Base-by-base conservation (phyloP, 2,113 vertebrate species). In the Hyla sarda region DNA sequence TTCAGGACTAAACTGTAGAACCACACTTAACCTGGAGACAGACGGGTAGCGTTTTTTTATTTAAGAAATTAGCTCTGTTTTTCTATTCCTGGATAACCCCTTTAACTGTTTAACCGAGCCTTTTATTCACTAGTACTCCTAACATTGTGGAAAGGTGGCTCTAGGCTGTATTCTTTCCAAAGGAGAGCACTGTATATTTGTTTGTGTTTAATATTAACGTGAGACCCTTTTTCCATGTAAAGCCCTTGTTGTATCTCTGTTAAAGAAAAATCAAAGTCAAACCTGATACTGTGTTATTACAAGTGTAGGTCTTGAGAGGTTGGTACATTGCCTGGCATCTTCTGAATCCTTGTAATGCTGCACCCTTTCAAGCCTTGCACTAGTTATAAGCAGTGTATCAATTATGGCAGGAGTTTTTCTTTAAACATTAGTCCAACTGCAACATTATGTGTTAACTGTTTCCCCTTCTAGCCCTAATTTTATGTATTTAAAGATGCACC, bases 161-260 rank as follows among this genome's bases (percentile, higher is more conserved):
- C 50, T 16, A 52, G 21, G 28, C 50, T 23, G 2, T 30, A 25
- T 32, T 34, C 17, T 30, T 28, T 14, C 54, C 28, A 74, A 67
- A 28, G 32, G 30, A 74, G 47, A 10, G 48, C n/a, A 60, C 30
- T 83, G 34, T 58, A 58, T 62, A 58, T 21, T 48, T 84, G 25
- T 79, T 7, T 48, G 41, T 77, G 58, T 25, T 10, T 83, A 47
- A 52, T 76, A 9, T 34, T 50, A 30, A 25, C 60, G 74, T 69
- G 23, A 23, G 17, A 62, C 16, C 45, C 12, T 58, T 58, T 50
- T 34, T 30, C 7, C 7, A 56, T 50, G 23, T 37, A 45, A 54
- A 83, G 16, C n/a, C 30, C 52, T 54, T 84, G 48, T 72, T 56
- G 32, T 47, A 37, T 81, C 62, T 25, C 37, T 85, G 58, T 60